Base-by-base conservation (phyloP, 1,140 invertebrate genomes). In the Drosophila repleta region DNA sequence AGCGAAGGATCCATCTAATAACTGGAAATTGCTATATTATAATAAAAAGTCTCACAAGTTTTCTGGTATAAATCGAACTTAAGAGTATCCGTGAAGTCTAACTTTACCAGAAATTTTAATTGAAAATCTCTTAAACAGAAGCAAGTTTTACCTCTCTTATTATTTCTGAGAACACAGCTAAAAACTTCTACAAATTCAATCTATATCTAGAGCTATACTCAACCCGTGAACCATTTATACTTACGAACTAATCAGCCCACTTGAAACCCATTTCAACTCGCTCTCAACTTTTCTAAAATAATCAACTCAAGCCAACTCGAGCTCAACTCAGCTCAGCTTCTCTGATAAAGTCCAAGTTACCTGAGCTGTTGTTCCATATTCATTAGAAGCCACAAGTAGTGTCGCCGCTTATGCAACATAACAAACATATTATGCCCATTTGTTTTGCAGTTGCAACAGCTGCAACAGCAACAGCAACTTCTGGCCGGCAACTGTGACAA, bases 351-450 rank as follows among this genome's bases (percentile, higher is more conserved):
- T 24, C 13, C 20, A 24, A 48, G 20, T 26, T 24, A 48, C 20
- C 13, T 46, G 43, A 21, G 39, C 18, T 21, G 10, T 45, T 45
- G 17, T 20, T 45, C 5, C 43, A 45, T 45, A 49, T 32, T 46
- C 48, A 57, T 57, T 53, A 65, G 24, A 26, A 49, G 53, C 45
- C 18, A 56, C 26, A 62, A 69, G 57, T 69, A 37, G 67, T 49
- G 67, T 43, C 21, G 41, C 41, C 20, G 46, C 32, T 56, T 48
- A 41, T 49, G 58, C 43, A 69, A 81, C 68, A 85, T 85, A 72
- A 72, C 82, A 65, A 81, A 85, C 81, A 71, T 85, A 85, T 84
- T 85, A 80, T 77, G 73, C 37, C 68, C 80, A 84, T 84, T 84
- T 84, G 80, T 84, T 76, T 67, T 74, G 53, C 61, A 67, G 56